Percentiles rank a stretch among this genome's conserved stretches.
These are phyloP conservation scores for Lepus timidus DNA, from an alignment of 2,113 vertebrate genomes.

Conservation along the genomic window DNA sequence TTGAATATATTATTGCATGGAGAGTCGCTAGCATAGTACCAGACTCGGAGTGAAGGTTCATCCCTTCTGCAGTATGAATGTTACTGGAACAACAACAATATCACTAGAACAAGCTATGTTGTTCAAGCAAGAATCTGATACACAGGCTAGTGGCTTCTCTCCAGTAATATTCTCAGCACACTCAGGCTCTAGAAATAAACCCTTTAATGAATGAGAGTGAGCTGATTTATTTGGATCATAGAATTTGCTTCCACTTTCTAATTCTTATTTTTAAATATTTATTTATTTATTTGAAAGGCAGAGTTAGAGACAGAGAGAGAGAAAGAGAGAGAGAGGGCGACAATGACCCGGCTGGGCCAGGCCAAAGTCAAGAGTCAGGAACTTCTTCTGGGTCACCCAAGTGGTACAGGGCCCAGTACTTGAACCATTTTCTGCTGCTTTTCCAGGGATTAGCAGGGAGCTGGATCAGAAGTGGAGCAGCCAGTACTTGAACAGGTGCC, in stretches of 20 bases:
- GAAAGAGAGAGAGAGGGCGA: too few relatives aligned
- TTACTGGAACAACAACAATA: background rate
- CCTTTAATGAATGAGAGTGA: background rate
- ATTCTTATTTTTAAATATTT: background rate
- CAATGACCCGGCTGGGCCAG: too few relatives aligned
- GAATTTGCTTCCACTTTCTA: constrained; percentile 10
- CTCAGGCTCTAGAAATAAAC: background rate
- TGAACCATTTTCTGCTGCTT: too few relatives aligned
- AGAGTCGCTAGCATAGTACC: background rate
- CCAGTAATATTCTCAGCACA: background rate
- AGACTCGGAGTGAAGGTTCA: background rate
- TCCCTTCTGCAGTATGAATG: too few relatives aligned
- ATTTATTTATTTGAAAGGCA: too few relatives aligned
- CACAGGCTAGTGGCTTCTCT: background rate
- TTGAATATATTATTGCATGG: background rate
- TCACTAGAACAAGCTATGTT: background rate
- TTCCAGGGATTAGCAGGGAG: too few relatives aligned
- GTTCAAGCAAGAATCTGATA: constrained; percentile 8
- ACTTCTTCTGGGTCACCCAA: too few relatives aligned
- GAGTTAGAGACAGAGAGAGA: too few relatives aligned
- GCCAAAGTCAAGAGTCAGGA: too few relatives aligned
- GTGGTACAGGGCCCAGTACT: too few relatives aligned
- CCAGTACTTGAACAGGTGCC: too few relatives aligned
- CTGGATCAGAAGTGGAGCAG: too few relatives aligned
- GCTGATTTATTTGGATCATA: background rate